Percentiles rank a stretch among this genome's conserved stretches.
phyloP scores from a whole-genome alignment of 2,113 vertebrate genomes.

The Salvelinus fontinalis region DNA sequence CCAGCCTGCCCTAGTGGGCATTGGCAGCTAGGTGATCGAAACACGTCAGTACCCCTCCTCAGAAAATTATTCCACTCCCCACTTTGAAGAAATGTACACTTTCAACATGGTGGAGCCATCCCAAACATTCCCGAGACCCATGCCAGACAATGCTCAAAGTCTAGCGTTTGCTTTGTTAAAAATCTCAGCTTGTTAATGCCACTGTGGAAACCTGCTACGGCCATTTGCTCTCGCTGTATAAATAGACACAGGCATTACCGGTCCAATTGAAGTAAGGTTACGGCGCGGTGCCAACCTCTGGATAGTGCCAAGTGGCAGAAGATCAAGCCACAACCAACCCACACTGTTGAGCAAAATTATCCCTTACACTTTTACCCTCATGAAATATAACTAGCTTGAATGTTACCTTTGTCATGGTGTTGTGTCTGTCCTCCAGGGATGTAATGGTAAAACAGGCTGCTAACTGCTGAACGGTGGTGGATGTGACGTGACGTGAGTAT shows the following conservation, averaged over 20 bases:
- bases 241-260: slow-evolving; percentile 73
- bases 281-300: slow-evolving; percentile 67
- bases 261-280: slow-evolving; percentile 66
- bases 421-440: no score
- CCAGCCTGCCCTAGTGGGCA: slow-evolving; percentile 21
- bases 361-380: slow-evolving; percentile 24
- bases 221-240: slow-evolving; percentile 75
- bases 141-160: slow-evolving; percentile 11
- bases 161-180: slow-evolving; percentile 59
- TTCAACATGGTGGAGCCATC: slow-evolving; percentile 59
- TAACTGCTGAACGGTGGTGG: no score
- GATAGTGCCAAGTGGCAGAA: slow-evolving; percentile 59
- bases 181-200: slow-evolving; percentile 67
- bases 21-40: slow-evolving; percentile 22
- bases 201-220: slow-evolving; percentile 57
- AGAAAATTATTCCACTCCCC: slow-evolving; percentile 32
- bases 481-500: no score
- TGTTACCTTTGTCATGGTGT: slow-evolving; percentile 18
- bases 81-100: slow-evolving; percentile 53
- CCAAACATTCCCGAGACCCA: slow-evolving; percentile 44
- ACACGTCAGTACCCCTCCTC: slow-evolving; percentile 20
- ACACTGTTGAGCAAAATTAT: slow-evolving; percentile 47
- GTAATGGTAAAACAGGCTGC: no score
- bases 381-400: not conserved
- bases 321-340: slow-evolving; percentile 59